Evolutionary conservation across 2,797 vertebrate species (phyloP), one percentile per base, ranked within the genome.

Genomic region (Chelon auratus): DNA sequence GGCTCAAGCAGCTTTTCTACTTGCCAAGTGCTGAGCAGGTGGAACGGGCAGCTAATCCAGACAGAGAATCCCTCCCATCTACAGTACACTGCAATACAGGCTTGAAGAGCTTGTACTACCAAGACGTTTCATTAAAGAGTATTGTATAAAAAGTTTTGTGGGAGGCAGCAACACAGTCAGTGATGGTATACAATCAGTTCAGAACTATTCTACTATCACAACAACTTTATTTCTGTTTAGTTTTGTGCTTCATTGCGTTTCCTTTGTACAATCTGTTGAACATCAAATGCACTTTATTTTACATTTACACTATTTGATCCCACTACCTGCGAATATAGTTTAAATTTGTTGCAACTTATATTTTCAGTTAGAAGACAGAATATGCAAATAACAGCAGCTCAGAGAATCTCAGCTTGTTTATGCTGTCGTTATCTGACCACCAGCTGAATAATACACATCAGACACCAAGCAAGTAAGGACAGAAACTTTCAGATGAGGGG

Each of bases 41-140:
- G 90, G 89, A 93, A 90, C 42, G 5, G 75, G 85, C 82, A 78
- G 91, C 58, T 95, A 94, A 94, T 94, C 93, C 91, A 81, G 42
- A 51, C 26, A 65, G 47, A 75, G 83, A 82, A 82, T 87, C 82
- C 56, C 55, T 80, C 43, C 58, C 37, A 13, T 70, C 17, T 24
- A 8, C 63, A 56, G 50, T 1, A 5, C 33, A 26, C 8, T 12
- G 36, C 36, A 20, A 24, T 24, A 14, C 14, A 79, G 60, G 18
- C 9, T 48, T 9, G 15, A 50, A 36, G 39, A 71, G n/a, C 42
- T 2, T 42, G 17, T 22, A 5, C 22, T 5, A 1, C 3, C 0
- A 5, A 51, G 17, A 57, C 9, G 42, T 42, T 52, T n/a, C 0
- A 61, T 0, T 1, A 37, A 20, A 40, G 8, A 33, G 4, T 0